These are phyloP conservation scores for Lysiphlebus fabarum DNA, from an alignment of 1,140 invertebrate species.

Conservation along the genomic window DNA sequence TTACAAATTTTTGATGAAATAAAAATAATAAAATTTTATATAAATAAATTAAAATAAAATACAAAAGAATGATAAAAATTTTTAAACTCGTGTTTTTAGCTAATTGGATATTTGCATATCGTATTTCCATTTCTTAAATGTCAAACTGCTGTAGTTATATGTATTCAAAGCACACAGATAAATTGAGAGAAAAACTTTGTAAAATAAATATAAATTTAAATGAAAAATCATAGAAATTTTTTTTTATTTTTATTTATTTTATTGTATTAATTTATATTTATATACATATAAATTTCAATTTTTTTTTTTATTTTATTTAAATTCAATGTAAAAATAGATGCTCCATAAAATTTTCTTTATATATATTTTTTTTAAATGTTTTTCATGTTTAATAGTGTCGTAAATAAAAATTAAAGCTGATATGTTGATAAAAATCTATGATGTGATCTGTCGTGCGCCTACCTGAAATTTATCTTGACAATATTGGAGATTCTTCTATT, in stretches of 20 bases:
- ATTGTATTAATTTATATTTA: neutral
- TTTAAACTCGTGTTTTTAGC: neutral
- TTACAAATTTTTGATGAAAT: too few species aligned
- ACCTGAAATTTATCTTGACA: neutral
- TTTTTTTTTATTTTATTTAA: too few species aligned
- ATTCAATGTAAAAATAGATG: neutral
- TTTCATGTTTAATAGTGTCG: neutral
- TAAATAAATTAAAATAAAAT: too few species aligned
- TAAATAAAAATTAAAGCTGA: neutral
- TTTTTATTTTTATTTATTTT: neutral
- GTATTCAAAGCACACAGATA: conserved; percentile 1
- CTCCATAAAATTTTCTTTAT: neutral
- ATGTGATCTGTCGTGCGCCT: conserved; percentile 11
- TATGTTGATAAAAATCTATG: conserved; percentile 7
- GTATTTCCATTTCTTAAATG: conserved; percentile 15
- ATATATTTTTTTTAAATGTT: neutral
- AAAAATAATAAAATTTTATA: too few species aligned
- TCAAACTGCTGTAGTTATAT: neutral
- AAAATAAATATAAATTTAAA: conserved; percentile 4
- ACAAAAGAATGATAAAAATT: too few species aligned
- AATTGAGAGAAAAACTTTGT: neutral
- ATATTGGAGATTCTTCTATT: neutral
- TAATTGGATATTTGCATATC: conserved; percentile 18
- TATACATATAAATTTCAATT: too few species aligned
- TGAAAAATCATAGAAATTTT: neutral